Base-by-base conservation (phyloP, 2,888 invertebrate species). In the Lasioglossum calceatum region DNA sequence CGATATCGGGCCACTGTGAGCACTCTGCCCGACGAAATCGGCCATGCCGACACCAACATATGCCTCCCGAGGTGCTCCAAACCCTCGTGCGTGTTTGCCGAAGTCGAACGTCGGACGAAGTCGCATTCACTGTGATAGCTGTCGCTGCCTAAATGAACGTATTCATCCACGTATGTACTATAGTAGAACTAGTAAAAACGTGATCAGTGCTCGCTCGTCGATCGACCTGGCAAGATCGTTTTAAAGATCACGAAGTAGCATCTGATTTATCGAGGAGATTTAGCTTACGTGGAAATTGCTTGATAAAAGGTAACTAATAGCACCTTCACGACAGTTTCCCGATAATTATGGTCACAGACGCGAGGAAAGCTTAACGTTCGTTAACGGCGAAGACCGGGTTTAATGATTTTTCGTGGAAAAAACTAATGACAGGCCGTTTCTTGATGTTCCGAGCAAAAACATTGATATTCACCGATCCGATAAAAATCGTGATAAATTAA, bases 271-370 rank as follows among this genome's bases (percentile, higher is more conserved):
- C 77, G 50, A 44, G 73, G 71, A 88, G 84, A 87, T 89, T 88
- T 84, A 71, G 61, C 76, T 82, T 77, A 81, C 83, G 77, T 83
- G 83, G 78, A 86, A 89, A 89, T 89, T 91, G 80, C 84, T 89
- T 82, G 91, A 91, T 90, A 88, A 90, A 86, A 77, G 73, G 85
- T 90, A 91, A 91, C 85, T 90, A 90, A 90, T 90, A 88, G 85
- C 86, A 71, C 83, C 81, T 67, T 82, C 79, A 14, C 77, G 88
- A 87, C 86, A 83, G 84, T 77, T 87, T 82, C 84, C 87, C 87
- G 87, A 85, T 91, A 89, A 91, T 89, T 87, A 86, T 76, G 82
- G 85, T 73, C 80, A 80, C 67, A 78, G 71, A 77, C 77, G 84
- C 83, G 74, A 72, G 79, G 77, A 79, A 90, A 89, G 83, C 86